Evolutionary conservation across 92 coral and sea anemone genomes (phyloP).

Genomic region (Micromussa lordhowensis): DNA sequence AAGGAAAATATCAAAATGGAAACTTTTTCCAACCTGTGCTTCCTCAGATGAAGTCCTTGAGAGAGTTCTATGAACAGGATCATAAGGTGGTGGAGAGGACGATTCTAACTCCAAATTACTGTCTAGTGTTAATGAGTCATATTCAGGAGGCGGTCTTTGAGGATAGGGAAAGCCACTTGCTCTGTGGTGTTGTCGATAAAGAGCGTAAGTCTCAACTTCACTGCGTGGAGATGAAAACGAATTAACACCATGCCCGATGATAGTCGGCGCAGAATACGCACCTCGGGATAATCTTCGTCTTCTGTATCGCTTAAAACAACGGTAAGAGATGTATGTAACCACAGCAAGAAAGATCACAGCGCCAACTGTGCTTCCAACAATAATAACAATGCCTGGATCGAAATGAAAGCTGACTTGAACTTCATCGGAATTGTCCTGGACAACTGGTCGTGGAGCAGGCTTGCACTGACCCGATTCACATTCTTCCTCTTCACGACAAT

Average conservation of each 20-base stretch:
- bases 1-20: neutral
- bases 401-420: conserved; percentile 18
- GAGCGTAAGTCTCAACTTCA: neutral
- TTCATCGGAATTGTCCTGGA: conserved; percentile 5
- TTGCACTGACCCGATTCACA: conserved; percentile 48
- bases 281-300: conserved; percentile 32
- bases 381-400: conserved; percentile 1
- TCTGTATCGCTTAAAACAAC: conserved; percentile 8
- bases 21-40: conserved; percentile 17
- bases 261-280: conserved; percentile 7
- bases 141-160: conserved; percentile 39
- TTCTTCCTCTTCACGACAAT: conserved; percentile 20
- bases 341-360: conserved; percentile 29
- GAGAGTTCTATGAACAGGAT: neutral
- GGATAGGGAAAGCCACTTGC: neutral
- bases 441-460: conserved; percentile 37
- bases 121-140: conserved; percentile 45
- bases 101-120: conserved; percentile 35
- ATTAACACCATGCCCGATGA: neutral
- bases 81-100: conserved; percentile 32
- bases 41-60: neutral
- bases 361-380: conserved; percentile 11
- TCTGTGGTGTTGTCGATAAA: neutral
- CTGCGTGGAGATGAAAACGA: conserved; percentile 13
- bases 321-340: conserved; percentile 23